Conservation (phyloP, 1,140 invertebrate genomes). For the Eriosoma lanigerum region DNA sequence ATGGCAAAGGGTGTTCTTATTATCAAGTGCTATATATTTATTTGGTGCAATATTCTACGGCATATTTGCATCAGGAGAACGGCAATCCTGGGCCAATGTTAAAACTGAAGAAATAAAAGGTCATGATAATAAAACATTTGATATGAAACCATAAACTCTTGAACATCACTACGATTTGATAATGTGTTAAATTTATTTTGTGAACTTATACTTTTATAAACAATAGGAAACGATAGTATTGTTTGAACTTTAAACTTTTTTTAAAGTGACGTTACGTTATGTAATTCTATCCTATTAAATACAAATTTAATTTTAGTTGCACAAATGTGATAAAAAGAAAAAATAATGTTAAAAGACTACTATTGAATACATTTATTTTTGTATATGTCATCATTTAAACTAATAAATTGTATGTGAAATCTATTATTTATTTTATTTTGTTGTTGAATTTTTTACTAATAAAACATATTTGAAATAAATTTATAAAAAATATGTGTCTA, state of each 20-base stretch:
- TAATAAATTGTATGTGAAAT: not conserved
- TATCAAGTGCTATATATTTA: conserved; percentile 61
- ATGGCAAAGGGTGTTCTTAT: conserved; percentile 64
- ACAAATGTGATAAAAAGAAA: not conserved
- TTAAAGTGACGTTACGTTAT: not conserved
- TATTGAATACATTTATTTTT: conserved; percentile 1
- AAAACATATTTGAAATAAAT: too few species aligned
- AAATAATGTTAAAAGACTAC: not conserved
- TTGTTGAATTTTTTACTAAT: too few species aligned
- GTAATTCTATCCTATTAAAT: not conserved
- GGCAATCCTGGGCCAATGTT: conserved; percentile 59
- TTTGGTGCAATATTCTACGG: conserved; percentile 61
- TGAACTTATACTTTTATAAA: too few species aligned
- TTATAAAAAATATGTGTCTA: not conserved
- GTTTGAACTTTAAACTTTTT: too few species aligned
- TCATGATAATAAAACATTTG: conserved; percentile 9
- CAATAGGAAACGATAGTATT: too few species aligned
- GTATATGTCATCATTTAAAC: not conserved
- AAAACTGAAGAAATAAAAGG: conserved; percentile 6
- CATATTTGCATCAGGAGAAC: conserved; percentile 61
- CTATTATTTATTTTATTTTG: not conserved
- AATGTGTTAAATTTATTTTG: too few species aligned
- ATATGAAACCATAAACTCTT: not conserved
- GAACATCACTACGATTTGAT: too few species aligned
- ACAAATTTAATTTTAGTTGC: not conserved